A percentile compares a stretch with the other conserved stretches of the same genome.
Conservation (phyloP, 2,113 vertebrate species). For the Dicerorhinus sumatrensis region DNA sequence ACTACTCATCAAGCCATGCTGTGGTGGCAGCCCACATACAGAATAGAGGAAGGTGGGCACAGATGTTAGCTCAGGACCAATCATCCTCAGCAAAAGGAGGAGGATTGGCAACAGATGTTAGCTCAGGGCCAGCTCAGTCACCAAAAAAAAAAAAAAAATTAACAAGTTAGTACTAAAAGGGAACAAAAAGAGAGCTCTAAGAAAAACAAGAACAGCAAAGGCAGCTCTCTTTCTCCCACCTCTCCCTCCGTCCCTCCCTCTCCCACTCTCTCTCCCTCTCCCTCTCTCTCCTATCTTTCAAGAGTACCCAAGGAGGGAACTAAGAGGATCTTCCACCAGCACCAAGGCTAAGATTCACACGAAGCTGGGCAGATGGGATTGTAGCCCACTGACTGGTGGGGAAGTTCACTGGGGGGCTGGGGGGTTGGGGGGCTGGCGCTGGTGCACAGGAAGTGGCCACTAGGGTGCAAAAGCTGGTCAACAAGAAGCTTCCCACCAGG, state of each 20-base stretch:
- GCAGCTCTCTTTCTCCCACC: too few relatives aligned
- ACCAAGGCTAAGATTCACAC: background rate
- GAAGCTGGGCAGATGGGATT: background rate
- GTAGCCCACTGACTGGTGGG: background rate
- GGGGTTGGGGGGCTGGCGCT: background rate
- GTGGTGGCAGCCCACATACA: too few relatives aligned
- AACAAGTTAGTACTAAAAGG: background rate
- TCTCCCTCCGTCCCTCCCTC: background rate
- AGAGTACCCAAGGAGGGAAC: background rate
- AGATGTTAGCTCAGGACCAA: too few relatives aligned
- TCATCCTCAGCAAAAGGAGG: too few relatives aligned
- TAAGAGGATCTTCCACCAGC: background rate
- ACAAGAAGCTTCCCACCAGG: background rate
- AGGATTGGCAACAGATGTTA: too few relatives aligned
- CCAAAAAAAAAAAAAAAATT: background rate
- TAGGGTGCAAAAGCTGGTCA: background rate
- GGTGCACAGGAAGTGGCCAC: background rate
- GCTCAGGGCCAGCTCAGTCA: too few relatives aligned
- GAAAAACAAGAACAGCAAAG: background rate
- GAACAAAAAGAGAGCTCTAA: background rate
- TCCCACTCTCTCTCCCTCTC: too few relatives aligned
- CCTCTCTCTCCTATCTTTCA: background rate
- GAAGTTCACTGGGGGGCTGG: background rate
- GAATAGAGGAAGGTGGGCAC: too few relatives aligned
- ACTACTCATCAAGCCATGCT: too few relatives aligned